Percentiles rank a stretch among this genome's conserved stretches.
Evolutionary conservation across 2,113 vertebrate genomes (phyloP).

Genomic region (Myiopsitta monachus): DNA sequence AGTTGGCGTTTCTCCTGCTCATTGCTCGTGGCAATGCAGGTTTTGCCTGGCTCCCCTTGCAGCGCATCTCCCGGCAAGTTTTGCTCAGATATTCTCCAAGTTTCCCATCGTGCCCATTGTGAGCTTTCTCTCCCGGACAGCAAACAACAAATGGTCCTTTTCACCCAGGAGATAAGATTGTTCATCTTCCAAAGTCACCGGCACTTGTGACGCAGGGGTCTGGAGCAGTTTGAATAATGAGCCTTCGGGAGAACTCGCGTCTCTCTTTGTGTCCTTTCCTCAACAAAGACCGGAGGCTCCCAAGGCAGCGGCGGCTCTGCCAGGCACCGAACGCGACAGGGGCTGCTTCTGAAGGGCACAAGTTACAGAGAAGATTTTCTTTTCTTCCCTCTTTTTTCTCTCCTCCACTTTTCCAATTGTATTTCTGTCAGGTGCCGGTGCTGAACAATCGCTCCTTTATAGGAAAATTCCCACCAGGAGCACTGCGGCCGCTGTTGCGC

Average conservation of each 20-base stretch:
- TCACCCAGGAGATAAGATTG: slow-evolving; percentile 83
- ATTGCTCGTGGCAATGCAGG: not conserved
- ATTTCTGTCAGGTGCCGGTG: slow-evolving; percentile 1
- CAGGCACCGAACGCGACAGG: not conserved
- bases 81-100: slow-evolving; percentile 14
- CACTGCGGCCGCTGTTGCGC: not conserved
- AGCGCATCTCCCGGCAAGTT: not conserved
- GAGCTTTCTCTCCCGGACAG: slow-evolving; percentile 64
- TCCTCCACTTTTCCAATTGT: slow-evolving; percentile 44
- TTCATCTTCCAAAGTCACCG: slow-evolving; percentile 80
- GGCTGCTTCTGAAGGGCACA: slow-evolving; percentile 58
- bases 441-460: slow-evolving; percentile 42
- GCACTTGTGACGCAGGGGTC: slow-evolving; percentile 48
- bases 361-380: slow-evolving; percentile 34
- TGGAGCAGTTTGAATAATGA: slow-evolving; percentile 80
- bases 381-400: not conserved
- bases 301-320: slow-evolving; percentile 57
- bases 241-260: slow-evolving; percentile 68
- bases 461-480: slow-evolving; percentile 57
- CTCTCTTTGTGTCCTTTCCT: slow-evolving; percentile 71
- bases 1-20: not conserved
- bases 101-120: slow-evolving; percentile 18
- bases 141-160: slow-evolving; percentile 82
- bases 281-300: slow-evolving; percentile 68
- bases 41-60: not conserved